Conservation (phyloP, 2,888 invertebrate species). For the Drosophila diplacantha region DNA sequence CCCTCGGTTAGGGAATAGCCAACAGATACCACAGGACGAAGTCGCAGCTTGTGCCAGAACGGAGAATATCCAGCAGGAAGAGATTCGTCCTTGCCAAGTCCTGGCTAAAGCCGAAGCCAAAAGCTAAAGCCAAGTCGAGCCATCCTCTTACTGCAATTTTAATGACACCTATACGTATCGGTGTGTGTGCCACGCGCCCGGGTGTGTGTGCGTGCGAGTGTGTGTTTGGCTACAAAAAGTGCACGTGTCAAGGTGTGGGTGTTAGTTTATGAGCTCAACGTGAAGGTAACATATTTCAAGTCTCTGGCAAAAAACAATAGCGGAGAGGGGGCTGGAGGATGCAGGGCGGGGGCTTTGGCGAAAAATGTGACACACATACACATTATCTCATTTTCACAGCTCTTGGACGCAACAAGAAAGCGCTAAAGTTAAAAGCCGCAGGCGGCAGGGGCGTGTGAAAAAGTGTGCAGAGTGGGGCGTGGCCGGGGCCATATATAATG, state of each 20-base stretch:
- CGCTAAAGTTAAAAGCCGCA: slow-evolving; percentile 66
- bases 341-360: slow-evolving; percentile 13
- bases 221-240: slow-evolving; percentile 59
- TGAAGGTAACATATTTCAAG: slow-evolving; percentile 74
- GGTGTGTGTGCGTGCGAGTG: slow-evolving; percentile 26
- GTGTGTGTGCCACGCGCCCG: slow-evolving; percentile 7
- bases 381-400: slow-evolving; percentile 73
- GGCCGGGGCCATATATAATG: slow-evolving; percentile 30
- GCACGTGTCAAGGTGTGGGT: slow-evolving; percentile 73
- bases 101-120: slow-evolving; percentile 36
- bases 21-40: slow-evolving; percentile 17
- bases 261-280: slow-evolving; percentile 74
- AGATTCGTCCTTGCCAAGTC: slow-evolving; percentile 59
- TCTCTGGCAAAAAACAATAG: slow-evolving; percentile 64
- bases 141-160: slow-evolving; percentile 70
- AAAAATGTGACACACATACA: slow-evolving; percentile 66
- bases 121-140: slow-evolving; percentile 51
- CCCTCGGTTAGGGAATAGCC: slow-evolving; percentile 19
- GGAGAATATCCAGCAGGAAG: slow-evolving; percentile 33
- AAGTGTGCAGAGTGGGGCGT: slow-evolving; percentile 25
- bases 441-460: slow-evolving; percentile 7
- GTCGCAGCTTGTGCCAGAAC: slow-evolving; percentile 31
- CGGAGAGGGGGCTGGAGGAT: slow-evolving; percentile 25
- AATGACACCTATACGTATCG: slow-evolving; percentile 60
- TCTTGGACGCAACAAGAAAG: slow-evolving; percentile 56